These are phyloP conservation scores for Athalia circularis DNA, from an alignment of 2,888 invertebrate species.

Conservation along the genomic window DNA sequence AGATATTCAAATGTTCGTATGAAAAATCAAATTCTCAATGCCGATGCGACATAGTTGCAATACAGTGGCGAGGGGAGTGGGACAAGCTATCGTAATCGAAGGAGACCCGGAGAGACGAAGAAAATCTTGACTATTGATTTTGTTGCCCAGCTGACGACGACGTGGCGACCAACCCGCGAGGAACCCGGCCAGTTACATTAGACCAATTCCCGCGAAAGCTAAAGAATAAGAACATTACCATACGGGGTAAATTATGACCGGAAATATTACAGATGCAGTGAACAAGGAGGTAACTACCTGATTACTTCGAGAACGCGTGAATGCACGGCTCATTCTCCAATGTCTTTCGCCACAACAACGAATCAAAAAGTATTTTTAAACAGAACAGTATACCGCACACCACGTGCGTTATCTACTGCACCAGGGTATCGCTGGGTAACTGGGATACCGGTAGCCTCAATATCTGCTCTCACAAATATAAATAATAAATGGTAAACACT, in stretches of 20 bases:
- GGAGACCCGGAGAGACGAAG: constrained; percentile 48
- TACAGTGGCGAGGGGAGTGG: no score
- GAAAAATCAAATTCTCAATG: no score
- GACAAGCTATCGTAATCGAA: neutral
- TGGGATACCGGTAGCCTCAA: neutral
- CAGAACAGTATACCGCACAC: neutral
- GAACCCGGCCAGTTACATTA: constrained; percentile 23
- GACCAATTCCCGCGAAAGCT: no score
- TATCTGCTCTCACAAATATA: constrained; percentile 1
- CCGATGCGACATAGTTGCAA: no score
- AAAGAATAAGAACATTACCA: no score
- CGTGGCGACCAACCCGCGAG: neutral
- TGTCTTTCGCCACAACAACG: neutral
- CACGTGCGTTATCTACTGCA: neutral
- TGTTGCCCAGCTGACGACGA: constrained; percentile 32
- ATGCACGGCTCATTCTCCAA: no score
- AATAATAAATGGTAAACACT: no score
- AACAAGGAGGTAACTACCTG: no score
- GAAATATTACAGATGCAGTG: no score
- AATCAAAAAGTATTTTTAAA: neutral
- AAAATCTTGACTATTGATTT: constrained; percentile 42
- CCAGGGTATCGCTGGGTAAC: neutral
- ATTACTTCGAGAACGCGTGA: no score
- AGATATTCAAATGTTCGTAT: no score
- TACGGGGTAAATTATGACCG: no score